phyloP scores from a whole-genome alignment of 2,888 invertebrate genomes.

The Charanyca ferruginea region DNA sequence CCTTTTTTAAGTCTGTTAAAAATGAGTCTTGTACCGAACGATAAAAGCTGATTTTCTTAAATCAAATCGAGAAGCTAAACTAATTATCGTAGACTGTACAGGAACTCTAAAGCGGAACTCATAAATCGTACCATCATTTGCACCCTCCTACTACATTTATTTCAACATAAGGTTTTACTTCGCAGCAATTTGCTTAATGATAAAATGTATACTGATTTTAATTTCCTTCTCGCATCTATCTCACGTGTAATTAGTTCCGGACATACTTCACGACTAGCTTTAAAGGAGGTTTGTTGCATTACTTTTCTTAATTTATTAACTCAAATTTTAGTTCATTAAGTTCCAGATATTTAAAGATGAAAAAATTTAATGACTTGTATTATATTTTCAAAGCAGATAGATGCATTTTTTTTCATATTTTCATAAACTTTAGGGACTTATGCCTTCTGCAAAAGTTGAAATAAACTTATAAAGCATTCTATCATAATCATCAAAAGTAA shows the following conservation, averaged over 20 bases:
- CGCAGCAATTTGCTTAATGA: slow-evolving; percentile 58
- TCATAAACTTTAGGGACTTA: background rate
- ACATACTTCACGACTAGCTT: slow-evolving; percentile 38
- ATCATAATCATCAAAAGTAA: background rate
- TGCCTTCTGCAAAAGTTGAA: background rate
- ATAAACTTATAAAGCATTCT: background rate
- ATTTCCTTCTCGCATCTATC: slow-evolving; percentile 72
- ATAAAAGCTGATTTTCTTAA: background rate
- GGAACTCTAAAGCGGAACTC: slow-evolving; percentile 43
- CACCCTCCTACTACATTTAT: slow-evolving; percentile 57
- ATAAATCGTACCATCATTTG: slow-evolving; percentile 56
- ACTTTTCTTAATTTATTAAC: slow-evolving; percentile 19
- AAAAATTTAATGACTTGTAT: background rate
- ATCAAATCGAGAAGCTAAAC: background rate
- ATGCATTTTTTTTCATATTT: background rate
- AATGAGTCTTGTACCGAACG: no score
- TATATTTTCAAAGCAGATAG: background rate
- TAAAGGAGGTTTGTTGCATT: slow-evolving; percentile 22
- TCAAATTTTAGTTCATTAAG: slow-evolving; percentile 6
- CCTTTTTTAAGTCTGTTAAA: no score
- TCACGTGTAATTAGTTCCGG: slow-evolving; percentile 64
- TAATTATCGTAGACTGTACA: background rate
- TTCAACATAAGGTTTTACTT: slow-evolving; percentile 47
- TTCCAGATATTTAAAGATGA: background rate
- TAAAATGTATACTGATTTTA: slow-evolving; percentile 66